Evolutionary conservation across 23 tunicate species (phyloP), one percentile per base, ranked within the genome.

Genomic region (Oikopleura albicans): DNA sequence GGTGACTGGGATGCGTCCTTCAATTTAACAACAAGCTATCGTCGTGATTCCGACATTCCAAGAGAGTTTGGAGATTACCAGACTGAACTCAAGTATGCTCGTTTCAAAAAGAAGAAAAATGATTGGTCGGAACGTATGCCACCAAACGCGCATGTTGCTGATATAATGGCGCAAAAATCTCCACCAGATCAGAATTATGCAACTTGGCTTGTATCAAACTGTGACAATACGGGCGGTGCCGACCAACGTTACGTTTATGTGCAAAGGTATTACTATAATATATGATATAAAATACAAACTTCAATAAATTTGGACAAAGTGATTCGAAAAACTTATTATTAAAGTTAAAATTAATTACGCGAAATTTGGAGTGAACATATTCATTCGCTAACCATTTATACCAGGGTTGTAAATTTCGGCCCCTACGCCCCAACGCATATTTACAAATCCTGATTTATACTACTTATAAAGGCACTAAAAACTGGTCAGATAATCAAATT

Each of bases 141-240:
- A 2, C 33, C 33, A 12, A 37, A 71, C 28, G 79, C 28, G 31
- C 79, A 71, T 71, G 4, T 71, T 16, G 31, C 28, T 4, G 79
- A 71, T 71, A 29, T 71, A 2, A 71, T 71, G 79, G 79, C 79
- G 79, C 79, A 71, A 29, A 71, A 71, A 71, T 22, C 33, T 4
- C 35, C 79, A 2, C 4, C 33, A 71, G 63, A 49, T 49, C 63
- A 49, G 22, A 71, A 71, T 71, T 12, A 71, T 29, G 79, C 31
- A 4, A 29, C 36, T 71, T 71, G 79, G 79, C 2, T 71, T 2
- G 79, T 71, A 2, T 71, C 79, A 29, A 71, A 71, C 37, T 71
- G 79, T 71, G 79, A 71, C 31, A 4, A 27, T 22, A 71, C 79
- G 37, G 79, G 79, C 31, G 79, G 79, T 2, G 79, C 79, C 4